A percentile compares a stretch with the other conserved stretches of the same genome.
phyloP scores from a whole-genome alignment of 2,797 vertebrate genomes.

The Telmatherina bonti region DNA sequence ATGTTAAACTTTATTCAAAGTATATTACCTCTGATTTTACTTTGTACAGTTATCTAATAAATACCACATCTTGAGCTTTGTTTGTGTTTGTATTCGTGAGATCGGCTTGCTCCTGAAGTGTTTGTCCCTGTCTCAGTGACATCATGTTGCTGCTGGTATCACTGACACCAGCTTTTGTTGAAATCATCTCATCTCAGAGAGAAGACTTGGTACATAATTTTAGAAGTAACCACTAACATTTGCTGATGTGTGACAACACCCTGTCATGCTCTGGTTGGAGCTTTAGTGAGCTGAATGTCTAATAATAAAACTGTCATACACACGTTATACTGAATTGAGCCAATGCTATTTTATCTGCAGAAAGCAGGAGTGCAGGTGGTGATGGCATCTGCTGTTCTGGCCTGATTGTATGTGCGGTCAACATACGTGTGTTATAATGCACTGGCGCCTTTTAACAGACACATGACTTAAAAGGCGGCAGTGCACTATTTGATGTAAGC shows the following conservation, averaged over 20 bases:
- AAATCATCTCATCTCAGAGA: not conserved
- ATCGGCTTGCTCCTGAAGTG: not conserved
- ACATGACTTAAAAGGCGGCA: too few relatives aligned
- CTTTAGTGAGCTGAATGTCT: not conserved
- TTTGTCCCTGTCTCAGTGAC: not conserved
- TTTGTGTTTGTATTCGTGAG: not conserved
- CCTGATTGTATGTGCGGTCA: not conserved
- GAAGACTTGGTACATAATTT: not conserved
- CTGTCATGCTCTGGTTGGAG: not conserved
- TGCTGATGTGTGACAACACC: not conserved
- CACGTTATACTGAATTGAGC: not conserved
- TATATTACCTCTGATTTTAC: slow-evolving; percentile 23
- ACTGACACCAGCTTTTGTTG: not conserved
- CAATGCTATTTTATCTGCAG: not conserved
- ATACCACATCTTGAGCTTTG: slow-evolving; percentile 30
- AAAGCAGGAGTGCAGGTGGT: not conserved
- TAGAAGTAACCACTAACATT: not conserved
- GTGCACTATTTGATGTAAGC: not conserved
- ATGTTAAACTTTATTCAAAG: slow-evolving; percentile 52
- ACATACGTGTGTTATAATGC: not conserved
- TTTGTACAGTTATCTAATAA: slow-evolving; percentile 65
- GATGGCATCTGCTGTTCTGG: not conserved
- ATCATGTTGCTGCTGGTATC: too few relatives aligned
- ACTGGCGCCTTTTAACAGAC: not conserved
- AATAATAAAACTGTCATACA: not conserved